Conservation (phyloP, 2,113 vertebrate genomes). For the Percina caprodes region DNA sequence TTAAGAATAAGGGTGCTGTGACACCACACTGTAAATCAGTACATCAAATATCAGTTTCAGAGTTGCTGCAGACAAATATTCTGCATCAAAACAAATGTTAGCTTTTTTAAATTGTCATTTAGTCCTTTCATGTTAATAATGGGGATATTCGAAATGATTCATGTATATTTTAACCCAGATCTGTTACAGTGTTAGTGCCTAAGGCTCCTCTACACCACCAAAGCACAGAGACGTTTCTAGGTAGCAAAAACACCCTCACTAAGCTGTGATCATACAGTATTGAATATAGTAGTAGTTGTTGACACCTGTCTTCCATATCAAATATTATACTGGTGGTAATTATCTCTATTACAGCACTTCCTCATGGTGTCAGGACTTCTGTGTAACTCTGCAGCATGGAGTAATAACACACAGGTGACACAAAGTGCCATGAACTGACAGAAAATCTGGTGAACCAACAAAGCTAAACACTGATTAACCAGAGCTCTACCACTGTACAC, state of each 20-base stretch:
- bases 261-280: constrained; percentile 49
- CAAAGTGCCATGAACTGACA: constrained; percentile 1
- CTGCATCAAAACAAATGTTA: not conserved
- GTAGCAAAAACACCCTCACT: constrained; percentile 57
- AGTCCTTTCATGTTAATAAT: not conserved
- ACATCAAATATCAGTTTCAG: not conserved
- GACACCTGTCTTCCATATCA: not conserved
- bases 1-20: not conserved
- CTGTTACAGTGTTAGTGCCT: constrained; percentile 49
- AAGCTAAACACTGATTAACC: constrained; percentile 23
- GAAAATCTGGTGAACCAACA: constrained; percentile 26
- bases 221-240: constrained; percentile 66
- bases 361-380: not conserved
- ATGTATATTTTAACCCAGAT: constrained; percentile 56
- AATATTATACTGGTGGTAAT: constrained; percentile 19
- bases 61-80: constrained; percentile 9
- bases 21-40: constrained; percentile 1
- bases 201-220: constrained; percentile 56
- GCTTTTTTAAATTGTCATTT: not conserved
- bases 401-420: not conserved
- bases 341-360: constrained; percentile 9
- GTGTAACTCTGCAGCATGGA: not conserved
- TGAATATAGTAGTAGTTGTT: constrained; percentile 34
- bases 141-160: not conserved
- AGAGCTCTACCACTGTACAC: not conserved